Percentiles rank a stretch among this genome's conserved stretches.
These are phyloP conservation scores for Philereme vetulata DNA, from an alignment of 2,888 invertebrate species.

Conservation along the genomic window DNA sequence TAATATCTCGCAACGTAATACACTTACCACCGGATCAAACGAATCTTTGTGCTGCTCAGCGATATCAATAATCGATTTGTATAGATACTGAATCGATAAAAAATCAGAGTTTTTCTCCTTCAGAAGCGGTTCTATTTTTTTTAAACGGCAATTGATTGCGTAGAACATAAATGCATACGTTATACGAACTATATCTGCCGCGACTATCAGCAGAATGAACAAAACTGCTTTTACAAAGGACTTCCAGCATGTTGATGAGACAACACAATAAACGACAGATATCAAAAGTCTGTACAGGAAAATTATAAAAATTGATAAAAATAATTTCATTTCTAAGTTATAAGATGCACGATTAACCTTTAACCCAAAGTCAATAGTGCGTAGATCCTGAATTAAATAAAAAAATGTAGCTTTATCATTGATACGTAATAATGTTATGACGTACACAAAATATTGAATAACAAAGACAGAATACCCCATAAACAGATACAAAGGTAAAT, in stretches of 20 bases:
- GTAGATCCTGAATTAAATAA: constrained; percentile 1
- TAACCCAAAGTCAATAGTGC: constrained; percentile 4
- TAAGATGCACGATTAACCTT: not conserved
- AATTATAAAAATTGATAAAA: not conserved
- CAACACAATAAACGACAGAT: not conserved
- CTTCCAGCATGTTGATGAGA: not conserved
- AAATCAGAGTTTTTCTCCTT: not conserved
- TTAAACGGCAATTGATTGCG: not conserved
- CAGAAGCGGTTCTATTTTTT: not conserved
- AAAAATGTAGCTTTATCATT: not conserved
- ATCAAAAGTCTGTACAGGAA: not conserved
- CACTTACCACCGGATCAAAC: constrained; percentile 10
- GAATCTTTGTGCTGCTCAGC: constrained; percentile 13
- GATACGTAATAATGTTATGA: not conserved
- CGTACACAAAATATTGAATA: not conserved
- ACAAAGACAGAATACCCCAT: not conserved
- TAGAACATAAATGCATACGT: not conserved
- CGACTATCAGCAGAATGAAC: not conserved
- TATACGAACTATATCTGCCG: not conserved
- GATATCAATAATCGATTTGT: constrained; percentile 16
- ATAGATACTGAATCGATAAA: constrained; percentile 1
- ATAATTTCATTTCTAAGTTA: constrained; percentile 2
- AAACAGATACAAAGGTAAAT: not conserved
- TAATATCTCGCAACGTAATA: not conserved
- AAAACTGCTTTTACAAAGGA: not conserved